Conservation (phyloP, 2,113 vertebrate genomes). For the Pseudorasbora parva region DNA sequence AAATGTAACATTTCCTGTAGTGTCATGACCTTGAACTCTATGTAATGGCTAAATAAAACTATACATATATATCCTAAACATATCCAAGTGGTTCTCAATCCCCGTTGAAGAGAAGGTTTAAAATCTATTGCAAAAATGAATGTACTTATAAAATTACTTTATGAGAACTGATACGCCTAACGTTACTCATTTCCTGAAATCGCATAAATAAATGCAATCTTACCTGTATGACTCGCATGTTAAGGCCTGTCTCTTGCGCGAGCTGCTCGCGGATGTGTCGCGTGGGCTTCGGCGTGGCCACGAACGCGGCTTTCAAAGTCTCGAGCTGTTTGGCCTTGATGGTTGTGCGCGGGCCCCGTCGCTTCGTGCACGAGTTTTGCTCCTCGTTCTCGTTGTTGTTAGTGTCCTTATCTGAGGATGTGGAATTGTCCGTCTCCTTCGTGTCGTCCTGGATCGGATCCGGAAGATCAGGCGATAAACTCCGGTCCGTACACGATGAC, state of each 20-base stretch:
- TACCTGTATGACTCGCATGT: constrained; percentile 98
- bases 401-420: constrained; percentile 96
- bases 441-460: constrained; percentile 92
- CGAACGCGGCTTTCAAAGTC: constrained; percentile 95
- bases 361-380: constrained; percentile 91
- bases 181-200: background rate
- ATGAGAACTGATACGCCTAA: too few relatives aligned
- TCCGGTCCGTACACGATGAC: constrained; percentile 97
- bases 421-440: constrained; percentile 96
- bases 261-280: constrained; percentile 96
- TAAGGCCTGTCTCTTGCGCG: constrained; percentile 96
- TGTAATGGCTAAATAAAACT: background rate
- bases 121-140: background rate
- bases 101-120: background rate
- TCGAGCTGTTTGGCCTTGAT: constrained; percentile 99
- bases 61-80: too few relatives aligned
- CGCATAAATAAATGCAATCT: constrained; percentile 1
- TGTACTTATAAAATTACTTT: too few relatives aligned
- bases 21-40: background rate
- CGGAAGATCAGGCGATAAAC: constrained; percentile 95
- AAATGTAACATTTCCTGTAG: background rate
- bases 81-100: too few relatives aligned
- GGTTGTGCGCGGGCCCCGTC: constrained; percentile 93
- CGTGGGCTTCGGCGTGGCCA: constrained; percentile 95
- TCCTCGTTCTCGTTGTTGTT: constrained; percentile 97